Evolutionary conservation across 2,797 vertebrate species (phyloP), one percentile per base, ranked within the genome.

Genomic region (Danio albolineatus): DNA sequence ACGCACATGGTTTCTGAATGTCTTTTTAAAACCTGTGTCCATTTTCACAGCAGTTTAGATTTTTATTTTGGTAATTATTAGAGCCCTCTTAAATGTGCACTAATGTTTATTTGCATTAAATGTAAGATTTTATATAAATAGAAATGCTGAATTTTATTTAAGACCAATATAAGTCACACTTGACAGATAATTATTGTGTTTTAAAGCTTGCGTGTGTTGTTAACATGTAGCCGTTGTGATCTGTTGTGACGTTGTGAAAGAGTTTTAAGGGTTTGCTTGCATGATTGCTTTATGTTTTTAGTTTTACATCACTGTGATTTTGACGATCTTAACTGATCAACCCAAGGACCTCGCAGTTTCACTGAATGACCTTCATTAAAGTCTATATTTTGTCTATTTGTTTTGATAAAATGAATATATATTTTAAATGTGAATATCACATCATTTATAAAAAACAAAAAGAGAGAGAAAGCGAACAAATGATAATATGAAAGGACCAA

Each of bases 271-370:
- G 69, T 81, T 84, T 51, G 64, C 87, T 81, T 92, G 92, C 93
- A 94, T 94, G 94, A 76, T 89, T 92, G 91, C 90, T 90, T 62
- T 57, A 36, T 56, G 8, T n/a, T 54, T 2, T 56, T 43, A 54
- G 13, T 14, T 44, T 59, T 59, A 41, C 4, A 49, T n/a, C 56
- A 65, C n/a, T 76, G 12, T 17, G 51, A 46, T 73, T 57, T 59
- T 74, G 16, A 82, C 48, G 56, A 51, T 53, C 84, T 67, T 73
- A 82, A 79, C 84, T 73, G 69, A 65, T 78, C 78, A 79, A 36
- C 80, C 28, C 69, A 19, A 81, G 17, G 76, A 10, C 59, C 83
- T 81, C 84, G 66, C 78, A 16, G 82, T 88, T 85, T 72, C 82
- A 91, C 90, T 92, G 39, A 80, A 67, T 80, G 71, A 74, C 82